Conservation (phyloP, 2,113 vertebrate genomes). For the Amblyornis subalaris region DNA sequence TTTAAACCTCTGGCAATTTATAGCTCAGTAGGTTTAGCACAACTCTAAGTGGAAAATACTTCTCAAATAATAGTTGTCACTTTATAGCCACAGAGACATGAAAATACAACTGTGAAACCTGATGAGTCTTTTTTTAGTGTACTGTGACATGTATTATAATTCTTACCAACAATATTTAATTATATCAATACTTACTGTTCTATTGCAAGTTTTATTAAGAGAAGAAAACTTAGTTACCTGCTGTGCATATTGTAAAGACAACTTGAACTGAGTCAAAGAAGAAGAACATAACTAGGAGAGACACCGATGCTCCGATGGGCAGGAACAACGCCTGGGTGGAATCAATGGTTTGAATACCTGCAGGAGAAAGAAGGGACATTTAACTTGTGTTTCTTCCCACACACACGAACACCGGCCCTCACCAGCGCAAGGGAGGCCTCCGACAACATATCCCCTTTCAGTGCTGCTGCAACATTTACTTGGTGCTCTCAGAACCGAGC, state of each 20-base stretch:
- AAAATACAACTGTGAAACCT: not conserved
- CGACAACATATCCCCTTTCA: not conserved
- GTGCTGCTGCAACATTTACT: not conserved
- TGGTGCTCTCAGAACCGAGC: fast-evolving
- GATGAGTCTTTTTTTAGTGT: not conserved
- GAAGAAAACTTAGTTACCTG: slow-evolving; percentile 78
- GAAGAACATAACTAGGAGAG: slow-evolving; percentile 99
- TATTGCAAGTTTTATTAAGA: not conserved
- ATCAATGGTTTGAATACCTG: slow-evolving; percentile 99
- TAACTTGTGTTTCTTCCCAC: too few relatives aligned
- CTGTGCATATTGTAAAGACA: slow-evolving; percentile 99
- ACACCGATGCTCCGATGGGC: slow-evolving; percentile 95
- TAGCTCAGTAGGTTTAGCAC: not conserved
- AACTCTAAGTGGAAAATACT: not conserved
- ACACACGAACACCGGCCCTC: not conserved
- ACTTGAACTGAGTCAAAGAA: slow-evolving; percentile 99
- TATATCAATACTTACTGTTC: not conserved
- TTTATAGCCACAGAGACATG: not conserved
- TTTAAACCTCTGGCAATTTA: not conserved
- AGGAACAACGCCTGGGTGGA: slow-evolving; percentile 97
- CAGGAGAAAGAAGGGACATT: not conserved
- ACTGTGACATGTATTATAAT: not conserved
- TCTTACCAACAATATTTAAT: not conserved
- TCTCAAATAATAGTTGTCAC: not conserved
- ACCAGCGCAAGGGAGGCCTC: not conserved